These are phyloP conservation scores for Oreochromis aureus DNA, from an alignment of 2,113 vertebrate genomes.

Conservation along the genomic window DNA sequence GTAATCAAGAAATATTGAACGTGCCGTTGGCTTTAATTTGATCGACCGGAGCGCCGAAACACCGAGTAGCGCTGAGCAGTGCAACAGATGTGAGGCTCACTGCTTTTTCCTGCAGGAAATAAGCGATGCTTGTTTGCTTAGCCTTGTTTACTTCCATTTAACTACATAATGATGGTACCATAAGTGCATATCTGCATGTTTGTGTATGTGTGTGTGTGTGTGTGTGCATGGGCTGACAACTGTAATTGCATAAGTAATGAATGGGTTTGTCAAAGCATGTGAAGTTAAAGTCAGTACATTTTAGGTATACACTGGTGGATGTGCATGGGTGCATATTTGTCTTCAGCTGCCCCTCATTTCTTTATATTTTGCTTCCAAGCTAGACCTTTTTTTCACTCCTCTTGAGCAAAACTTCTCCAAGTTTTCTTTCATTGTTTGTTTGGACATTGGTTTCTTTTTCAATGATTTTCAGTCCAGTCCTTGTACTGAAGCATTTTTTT, in stretches of 20 bases:
- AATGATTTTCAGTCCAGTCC: neutral
- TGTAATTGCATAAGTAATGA: neutral
- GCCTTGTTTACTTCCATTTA: neutral
- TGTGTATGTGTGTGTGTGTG: neutral
- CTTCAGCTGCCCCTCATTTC: neutral
- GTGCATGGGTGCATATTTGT: neutral
- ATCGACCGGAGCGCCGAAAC: neutral
- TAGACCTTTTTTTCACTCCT: neutral
- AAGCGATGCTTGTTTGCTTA: neutral
- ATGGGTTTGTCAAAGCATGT: neutral
- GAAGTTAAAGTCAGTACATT: neutral
- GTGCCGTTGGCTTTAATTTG: slow-evolving; percentile 6
- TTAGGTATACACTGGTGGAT: neutral
- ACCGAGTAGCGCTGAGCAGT: neutral
- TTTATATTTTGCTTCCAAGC: neutral
- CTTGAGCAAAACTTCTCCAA: neutral
- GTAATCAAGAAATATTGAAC: slow-evolving; percentile 59
- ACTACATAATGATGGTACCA: neutral
- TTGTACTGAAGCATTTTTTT: neutral
- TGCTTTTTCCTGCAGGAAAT: neutral
- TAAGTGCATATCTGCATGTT: neutral
- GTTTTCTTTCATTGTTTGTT: neutral
- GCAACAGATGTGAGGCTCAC: neutral
- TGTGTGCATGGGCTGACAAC: neutral
- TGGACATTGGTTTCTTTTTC: neutral